phyloP scores from a whole-genome alignment of 1,140 invertebrate species.

The Homalodisca vitripennis region DNA sequence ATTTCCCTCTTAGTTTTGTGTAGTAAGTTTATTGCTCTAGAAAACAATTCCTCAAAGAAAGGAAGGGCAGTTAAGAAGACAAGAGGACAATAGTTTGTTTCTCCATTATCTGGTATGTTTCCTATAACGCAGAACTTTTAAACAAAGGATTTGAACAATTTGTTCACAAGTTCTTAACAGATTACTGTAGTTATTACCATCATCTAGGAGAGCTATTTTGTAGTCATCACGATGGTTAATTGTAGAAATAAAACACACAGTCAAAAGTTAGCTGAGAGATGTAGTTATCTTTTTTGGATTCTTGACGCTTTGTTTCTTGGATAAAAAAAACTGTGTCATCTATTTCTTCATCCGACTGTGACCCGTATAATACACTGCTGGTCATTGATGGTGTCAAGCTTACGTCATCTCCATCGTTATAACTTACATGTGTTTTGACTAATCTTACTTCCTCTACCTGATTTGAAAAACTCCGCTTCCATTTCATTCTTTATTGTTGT shows the following conservation, averaged over 20 bases:
- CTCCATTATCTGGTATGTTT: constrained; percentile 1
- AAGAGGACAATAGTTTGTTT: constrained; percentile 2
- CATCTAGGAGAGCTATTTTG: constrained; percentile 4
- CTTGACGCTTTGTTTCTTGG: not conserved
- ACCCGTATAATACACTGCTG: constrained; percentile 13
- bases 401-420: not conserved
- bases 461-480: not conserved
- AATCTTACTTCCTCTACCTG: not conserved
- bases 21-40: not conserved
- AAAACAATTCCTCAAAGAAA: constrained; percentile 15
- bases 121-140: not conserved
- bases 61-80: not conserved
- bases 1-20: constrained; percentile 22
- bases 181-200: not conserved
- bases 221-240: not conserved
- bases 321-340: not conserved
- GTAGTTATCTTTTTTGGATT: not conserved
- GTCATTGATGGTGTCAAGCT: constrained; percentile 5
- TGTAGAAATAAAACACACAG: constrained; percentile 4
- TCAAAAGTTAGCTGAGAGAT: constrained; percentile 13
- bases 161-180: constrained; percentile 4
- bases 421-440: not conserved
- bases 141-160: constrained; percentile 5
- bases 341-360: not conserved
- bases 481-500: not conserved